phyloP scores from a whole-genome alignment of 2,888 invertebrate genomes.

The Sthenelais limicola region DNA sequence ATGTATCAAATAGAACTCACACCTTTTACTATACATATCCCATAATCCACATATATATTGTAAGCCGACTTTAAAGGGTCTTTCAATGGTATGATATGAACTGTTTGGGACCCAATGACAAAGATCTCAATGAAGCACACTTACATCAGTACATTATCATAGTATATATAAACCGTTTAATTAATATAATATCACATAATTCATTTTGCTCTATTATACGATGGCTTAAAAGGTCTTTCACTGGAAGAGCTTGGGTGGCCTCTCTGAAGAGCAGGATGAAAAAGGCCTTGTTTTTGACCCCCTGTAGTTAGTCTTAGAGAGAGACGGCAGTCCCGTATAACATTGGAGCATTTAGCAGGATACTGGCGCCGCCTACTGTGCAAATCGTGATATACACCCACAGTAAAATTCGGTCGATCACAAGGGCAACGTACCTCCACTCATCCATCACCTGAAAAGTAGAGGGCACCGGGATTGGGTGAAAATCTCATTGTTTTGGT shows the following conservation, averaged over 20 bases:
- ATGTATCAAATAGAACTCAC: too few relatives aligned
- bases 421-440: slow-evolving; percentile 52
- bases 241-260: neutral
- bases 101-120: too few relatives aligned
- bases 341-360: slow-evolving; percentile 51
- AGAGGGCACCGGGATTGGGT: neutral
- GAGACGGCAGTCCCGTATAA: slow-evolving; percentile 48
- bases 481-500: neutral
- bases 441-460: slow-evolving; percentile 50
- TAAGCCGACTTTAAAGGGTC: too few relatives aligned
- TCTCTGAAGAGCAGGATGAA: neutral
- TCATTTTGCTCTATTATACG: too few relatives aligned
- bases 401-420: slow-evolving; percentile 52
- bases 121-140: too few relatives aligned
- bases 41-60: too few relatives aligned
- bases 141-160: too few relatives aligned
- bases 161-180: too few relatives aligned
- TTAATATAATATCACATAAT: too few relatives aligned
- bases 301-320: neutral
- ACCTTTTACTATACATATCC: too few relatives aligned
- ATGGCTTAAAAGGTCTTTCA: too few relatives aligned
- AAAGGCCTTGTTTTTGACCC: neutral
- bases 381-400: slow-evolving; percentile 56
- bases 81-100: too few relatives aligned
- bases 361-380: slow-evolving; percentile 47